Conservation (phyloP, 1,140 invertebrate genomes). For the Platyscapa corneri region DNA sequence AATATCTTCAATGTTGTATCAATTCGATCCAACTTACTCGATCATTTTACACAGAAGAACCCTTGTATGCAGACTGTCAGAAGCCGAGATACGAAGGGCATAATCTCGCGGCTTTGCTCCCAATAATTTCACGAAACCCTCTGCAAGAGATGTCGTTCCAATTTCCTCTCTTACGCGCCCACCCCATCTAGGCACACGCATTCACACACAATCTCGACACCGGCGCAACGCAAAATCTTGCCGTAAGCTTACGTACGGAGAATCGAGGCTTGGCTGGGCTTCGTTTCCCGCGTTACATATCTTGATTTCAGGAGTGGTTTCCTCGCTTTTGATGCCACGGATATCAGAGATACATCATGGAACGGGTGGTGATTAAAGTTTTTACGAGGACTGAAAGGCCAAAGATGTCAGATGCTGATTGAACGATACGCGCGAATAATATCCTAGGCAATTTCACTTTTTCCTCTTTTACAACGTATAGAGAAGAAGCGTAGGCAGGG, state of each 20-base stretch:
- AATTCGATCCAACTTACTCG: not conserved
- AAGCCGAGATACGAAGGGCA: not conserved
- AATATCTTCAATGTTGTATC: not conserved
- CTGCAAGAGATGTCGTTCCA: slow-evolving; percentile 42
- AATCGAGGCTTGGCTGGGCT: not conserved
- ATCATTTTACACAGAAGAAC: not conserved
- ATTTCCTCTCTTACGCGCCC: slow-evolving; percentile 39
- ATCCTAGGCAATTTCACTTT: not conserved
- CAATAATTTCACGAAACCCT: slow-evolving; percentile 45
- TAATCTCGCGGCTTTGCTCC: slow-evolving; percentile 29
- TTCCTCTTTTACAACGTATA: not conserved
- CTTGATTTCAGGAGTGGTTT: slow-evolving; percentile 39
- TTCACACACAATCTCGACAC: not conserved
- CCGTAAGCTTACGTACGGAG: not conserved
- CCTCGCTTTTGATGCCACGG: slow-evolving; percentile 26
- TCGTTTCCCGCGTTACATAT: not conserved
- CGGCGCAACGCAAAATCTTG: slow-evolving; percentile 3
- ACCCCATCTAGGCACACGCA: not conserved
- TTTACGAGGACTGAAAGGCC: slow-evolving; percentile 16
- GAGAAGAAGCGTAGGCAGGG: no score
- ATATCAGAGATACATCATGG: slow-evolving; percentile 19
- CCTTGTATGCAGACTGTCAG: not conserved
- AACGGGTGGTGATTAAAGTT: slow-evolving; percentile 44
- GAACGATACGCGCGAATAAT: not conserved
- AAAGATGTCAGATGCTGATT: not conserved